Percentiles rank a stretch among this genome's conserved stretches.
Evolutionary conservation across 1,140 invertebrate species (phyloP).

Genomic region (Choristoneura fumiferana): DNA sequence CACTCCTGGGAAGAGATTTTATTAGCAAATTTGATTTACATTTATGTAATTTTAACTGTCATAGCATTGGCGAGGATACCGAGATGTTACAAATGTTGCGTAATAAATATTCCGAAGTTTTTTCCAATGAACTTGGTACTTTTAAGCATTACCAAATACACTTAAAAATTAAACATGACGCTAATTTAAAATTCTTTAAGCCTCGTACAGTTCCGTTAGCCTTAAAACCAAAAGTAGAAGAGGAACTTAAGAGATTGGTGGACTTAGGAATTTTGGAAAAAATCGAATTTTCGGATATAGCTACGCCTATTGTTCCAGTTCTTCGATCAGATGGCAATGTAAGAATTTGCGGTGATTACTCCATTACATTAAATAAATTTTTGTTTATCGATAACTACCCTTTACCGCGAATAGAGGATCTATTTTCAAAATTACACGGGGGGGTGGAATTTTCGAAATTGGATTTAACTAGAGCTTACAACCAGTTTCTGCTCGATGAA

Average conservation of each 20-base stretch:
- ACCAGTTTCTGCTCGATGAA: conserved; percentile 28
- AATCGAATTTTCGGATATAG: conserved; percentile 26
- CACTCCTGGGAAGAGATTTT: neutral
- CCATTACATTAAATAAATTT: conserved; percentile 37
- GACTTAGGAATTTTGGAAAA: neutral
- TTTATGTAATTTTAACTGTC: neutral
- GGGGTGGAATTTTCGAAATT: no score
- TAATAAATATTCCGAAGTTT: neutral
- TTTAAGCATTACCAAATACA: neutral
- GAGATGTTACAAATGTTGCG: neutral
- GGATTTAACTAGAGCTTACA: conserved; percentile 33
- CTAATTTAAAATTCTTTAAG: neutral
- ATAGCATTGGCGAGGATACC: neutral
- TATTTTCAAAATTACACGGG: no score
- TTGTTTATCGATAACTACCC: conserved; percentile 31
- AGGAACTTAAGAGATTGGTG: neutral
- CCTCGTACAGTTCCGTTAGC: neutral
- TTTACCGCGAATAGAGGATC: no score
- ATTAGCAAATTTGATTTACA: neutral
- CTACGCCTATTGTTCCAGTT: conserved; percentile 58
- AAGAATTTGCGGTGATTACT: conserved; percentile 38
- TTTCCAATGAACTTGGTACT: neutral
- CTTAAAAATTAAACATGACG: neutral
- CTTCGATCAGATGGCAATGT: conserved; percentile 50
- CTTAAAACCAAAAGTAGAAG: neutral